Evolutionary conservation across 1,140 invertebrate species (phyloP), one percentile per base, ranked within the genome.

Genomic region (Pristionchus pacificus): DNA sequence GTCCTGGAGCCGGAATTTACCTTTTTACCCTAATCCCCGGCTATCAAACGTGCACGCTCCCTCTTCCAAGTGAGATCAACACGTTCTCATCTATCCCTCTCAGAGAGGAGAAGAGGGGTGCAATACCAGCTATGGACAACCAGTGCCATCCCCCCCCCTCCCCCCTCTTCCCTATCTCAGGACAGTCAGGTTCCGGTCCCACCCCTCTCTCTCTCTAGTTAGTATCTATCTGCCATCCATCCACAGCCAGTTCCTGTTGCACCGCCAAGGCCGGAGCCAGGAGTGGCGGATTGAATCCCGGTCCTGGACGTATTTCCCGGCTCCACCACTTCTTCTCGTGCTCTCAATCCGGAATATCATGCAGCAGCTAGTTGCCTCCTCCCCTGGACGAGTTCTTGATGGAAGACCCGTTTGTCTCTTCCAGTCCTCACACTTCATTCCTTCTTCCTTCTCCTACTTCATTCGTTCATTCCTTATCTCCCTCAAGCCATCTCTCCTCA

Each of bases 161-260:
- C n/a, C 59, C 59, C n/a, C n/a, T 60, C n/a, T 28, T 60, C 3
- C 24, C 30, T 33, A 63, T 63, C 29, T 24, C n/a, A 63, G 38
- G 32, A 33, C n/a, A 33, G 38, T 33, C 61, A 30, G 30, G 32
- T 64, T 64, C 49, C 49, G 6, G 31, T n/a, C 29, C 27, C n/a
- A 33, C 25, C 49, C 27, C 29, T 32, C 3, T 49, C 57, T 65
- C 29, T 65, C 10, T 65, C 6, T 6, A 64, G 31, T 25, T 38
- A 31, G 24, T 38, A 38, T 13, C 30, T 33, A 15, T 2, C n/a
- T 62, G n/a, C n/a, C n/a, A n/a, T n/a, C n/a, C n/a, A n/a, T n/a
- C n/a, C n/a, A n/a, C n/a, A n/a, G n/a, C n/a, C n/a, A n/a, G n/a
- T n/a, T n/a, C n/a, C n/a, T n/a, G n/a, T n/a, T n/a, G n/a, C n/a